A percentile compares a stretch with the other conserved stretches of the same genome.
Evolutionary conservation across 2,888 invertebrate species (phyloP).

Genomic region (Megastigmus dorsalis): DNA sequence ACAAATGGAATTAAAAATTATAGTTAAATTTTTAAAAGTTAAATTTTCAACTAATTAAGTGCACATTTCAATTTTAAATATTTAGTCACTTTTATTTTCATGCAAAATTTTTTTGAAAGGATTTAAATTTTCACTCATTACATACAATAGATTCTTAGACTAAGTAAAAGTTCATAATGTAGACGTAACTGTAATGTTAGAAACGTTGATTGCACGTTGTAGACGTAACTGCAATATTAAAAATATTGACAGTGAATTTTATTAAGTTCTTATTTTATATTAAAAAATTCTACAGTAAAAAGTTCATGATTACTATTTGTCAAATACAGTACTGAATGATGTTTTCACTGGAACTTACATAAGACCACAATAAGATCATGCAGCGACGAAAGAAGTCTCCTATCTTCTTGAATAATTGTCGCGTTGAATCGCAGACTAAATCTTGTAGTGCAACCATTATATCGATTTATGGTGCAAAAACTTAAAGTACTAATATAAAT

Average conservation of each 20-base stretch:
- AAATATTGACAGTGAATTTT: too few relatives aligned
- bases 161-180: conserved; percentile 4
- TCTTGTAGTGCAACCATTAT: conserved; percentile 55
- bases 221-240: conserved; percentile 44
- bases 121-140: too few relatives aligned
- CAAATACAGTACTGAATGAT: conserved; percentile 38
- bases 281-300: conserved; percentile 14
- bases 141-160: neutral
- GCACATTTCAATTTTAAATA: too few relatives aligned
- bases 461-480: conserved; percentile 23
- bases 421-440: conserved; percentile 58
- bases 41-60: too few relatives aligned
- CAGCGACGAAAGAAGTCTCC: conserved; percentile 61
- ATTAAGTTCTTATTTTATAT: conserved; percentile 14
- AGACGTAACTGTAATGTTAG: conserved; percentile 39
- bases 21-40: too few relatives aligned
- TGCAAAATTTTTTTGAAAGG: neutral
- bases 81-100: conserved; percentile 18
- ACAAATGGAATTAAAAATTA: too few relatives aligned
- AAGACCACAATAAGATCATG: conserved; percentile 63
- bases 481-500: conserved; percentile 4
- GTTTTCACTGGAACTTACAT: conserved; percentile 65
- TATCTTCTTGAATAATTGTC: conserved; percentile 59
- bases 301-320: conserved; percentile 14
- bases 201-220: conserved; percentile 19